A percentile compares a stretch with the other conserved stretches of the same genome.
Conservation (phyloP, 2,888 invertebrate species). For the Himalopsyche tibetana region DNA sequence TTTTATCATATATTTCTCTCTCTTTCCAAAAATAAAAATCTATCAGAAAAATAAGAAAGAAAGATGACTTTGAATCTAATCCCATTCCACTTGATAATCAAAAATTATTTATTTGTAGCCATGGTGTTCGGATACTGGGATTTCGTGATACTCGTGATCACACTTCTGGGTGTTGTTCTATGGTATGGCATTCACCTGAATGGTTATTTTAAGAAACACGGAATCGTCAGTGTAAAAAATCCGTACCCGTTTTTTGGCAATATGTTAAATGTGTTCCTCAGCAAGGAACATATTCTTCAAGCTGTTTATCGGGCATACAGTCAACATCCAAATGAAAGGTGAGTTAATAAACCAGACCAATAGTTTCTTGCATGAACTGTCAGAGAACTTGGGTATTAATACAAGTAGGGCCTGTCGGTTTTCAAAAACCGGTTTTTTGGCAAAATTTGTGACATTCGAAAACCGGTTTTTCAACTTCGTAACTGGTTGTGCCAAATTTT, state of each 20-base stretch:
- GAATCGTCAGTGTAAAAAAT: conserved; percentile 55
- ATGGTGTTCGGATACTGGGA: conserved; percentile 49
- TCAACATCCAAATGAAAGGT: conserved; percentile 62
- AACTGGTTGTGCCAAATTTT: too few relatives aligned
- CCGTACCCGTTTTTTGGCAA: conserved; percentile 71
- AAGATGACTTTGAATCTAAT: too few relatives aligned
- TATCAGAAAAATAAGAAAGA: too few relatives aligned
- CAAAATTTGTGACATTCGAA: too few relatives aligned
- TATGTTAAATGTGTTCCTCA: conserved; percentile 64
- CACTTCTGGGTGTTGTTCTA: conserved; percentile 46
- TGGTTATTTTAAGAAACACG: conserved; percentile 54
- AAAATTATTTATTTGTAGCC: conserved; percentile 29
- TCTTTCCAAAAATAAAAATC: too few relatives aligned
- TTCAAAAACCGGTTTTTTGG: too few relatives aligned
- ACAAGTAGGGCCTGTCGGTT: too few relatives aligned
- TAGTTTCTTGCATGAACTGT: too few relatives aligned
- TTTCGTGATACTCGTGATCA: conserved; percentile 19
- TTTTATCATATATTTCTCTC: too few relatives aligned
- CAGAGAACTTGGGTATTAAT: too few relatives aligned
- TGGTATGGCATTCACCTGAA: conserved; percentile 58
- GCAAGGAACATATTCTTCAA: conserved; percentile 64
- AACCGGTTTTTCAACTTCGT: too few relatives aligned
- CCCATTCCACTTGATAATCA: too few relatives aligned
- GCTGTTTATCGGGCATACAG: conserved; percentile 62
- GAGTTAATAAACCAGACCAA: background rate